These are phyloP conservation scores for Halcyon malimbica DNA, from an alignment of 2,113 vertebrate genomes.

Conservation along the genomic window DNA sequence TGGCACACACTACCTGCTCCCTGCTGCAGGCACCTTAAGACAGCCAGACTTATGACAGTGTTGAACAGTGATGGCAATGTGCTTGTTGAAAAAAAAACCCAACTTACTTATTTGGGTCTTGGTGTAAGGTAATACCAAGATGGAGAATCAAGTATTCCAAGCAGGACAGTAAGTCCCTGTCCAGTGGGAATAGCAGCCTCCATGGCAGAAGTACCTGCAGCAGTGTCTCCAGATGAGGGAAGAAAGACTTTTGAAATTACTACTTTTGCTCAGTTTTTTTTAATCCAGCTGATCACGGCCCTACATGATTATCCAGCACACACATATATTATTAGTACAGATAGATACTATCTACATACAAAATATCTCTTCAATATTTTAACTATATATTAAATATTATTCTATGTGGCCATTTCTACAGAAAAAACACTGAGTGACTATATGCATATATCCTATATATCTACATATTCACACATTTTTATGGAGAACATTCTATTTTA, in stretches of 20 bases:
- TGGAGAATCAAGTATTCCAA: neutral
- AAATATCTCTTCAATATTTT: neutral
- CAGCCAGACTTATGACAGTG: neutral
- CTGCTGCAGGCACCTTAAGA: neutral
- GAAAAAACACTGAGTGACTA: neutral
- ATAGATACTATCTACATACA: neutral
- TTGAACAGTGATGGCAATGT: neutral
- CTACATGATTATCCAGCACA: neutral
- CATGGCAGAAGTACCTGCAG: neutral
- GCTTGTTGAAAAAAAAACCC: neutral
- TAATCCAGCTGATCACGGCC: neutral
- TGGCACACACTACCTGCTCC: fast-evolving
- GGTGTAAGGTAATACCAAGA: neutral
- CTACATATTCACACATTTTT: neutral
- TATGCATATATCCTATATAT: neutral
- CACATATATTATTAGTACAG: neutral
- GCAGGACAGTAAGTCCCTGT: neutral
- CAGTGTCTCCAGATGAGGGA: neutral
- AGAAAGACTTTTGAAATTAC: neutral
- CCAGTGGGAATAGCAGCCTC: neutral
- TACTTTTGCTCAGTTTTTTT: neutral
- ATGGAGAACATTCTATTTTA: neutral
- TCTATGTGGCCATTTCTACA: neutral
- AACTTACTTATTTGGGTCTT: neutral
- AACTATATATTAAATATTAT: neutral